phyloP scores from a whole-genome alignment of 92 coral and sea anemone species.

The Palythoa grandiflora region DNA sequence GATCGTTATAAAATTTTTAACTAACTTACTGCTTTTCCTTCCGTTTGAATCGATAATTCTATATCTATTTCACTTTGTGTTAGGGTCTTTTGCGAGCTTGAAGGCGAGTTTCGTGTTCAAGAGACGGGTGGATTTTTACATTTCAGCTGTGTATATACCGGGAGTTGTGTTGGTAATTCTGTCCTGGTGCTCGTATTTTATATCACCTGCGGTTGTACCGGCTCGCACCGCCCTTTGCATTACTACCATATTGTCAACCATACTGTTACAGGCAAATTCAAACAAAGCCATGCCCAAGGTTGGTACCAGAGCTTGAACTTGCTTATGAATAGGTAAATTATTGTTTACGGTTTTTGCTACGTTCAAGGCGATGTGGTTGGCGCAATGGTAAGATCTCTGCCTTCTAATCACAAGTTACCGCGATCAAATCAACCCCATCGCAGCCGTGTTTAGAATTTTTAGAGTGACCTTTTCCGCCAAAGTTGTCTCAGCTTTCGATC shows the following conservation, averaged over 20 bases:
- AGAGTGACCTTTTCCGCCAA: too few species aligned
- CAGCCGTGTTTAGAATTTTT: too few species aligned
- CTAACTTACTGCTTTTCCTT: too few species aligned
- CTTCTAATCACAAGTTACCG: too few species aligned
- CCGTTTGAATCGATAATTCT: too few species aligned
- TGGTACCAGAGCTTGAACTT: not conserved
- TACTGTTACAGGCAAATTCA: conserved; percentile 30
- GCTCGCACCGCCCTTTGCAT: conserved; percentile 31
- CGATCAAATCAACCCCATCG: too few species aligned
- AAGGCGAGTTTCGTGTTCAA: conserved; percentile 26
- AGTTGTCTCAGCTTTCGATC: too few species aligned
- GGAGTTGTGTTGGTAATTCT: conserved; percentile 37
- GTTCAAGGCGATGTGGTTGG: not conserved
- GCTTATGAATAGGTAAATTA: not conserved
- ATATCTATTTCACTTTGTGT: not conserved
- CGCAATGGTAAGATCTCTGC: too few species aligned
- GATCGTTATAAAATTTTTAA: too few species aligned
- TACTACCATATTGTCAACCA: conserved; percentile 28
- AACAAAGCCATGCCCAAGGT: conserved; percentile 42
- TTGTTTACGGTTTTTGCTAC: not conserved
- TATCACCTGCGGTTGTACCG: conserved; percentile 41
- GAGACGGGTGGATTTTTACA: conserved; percentile 32
- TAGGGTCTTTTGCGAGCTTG: conserved; percentile 43
- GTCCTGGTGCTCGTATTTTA: conserved; percentile 34
- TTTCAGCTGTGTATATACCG: conserved; percentile 34